Conservation (phyloP, 64 coral and sea anemone species). For the Cladopsammia gracilis region DNA sequence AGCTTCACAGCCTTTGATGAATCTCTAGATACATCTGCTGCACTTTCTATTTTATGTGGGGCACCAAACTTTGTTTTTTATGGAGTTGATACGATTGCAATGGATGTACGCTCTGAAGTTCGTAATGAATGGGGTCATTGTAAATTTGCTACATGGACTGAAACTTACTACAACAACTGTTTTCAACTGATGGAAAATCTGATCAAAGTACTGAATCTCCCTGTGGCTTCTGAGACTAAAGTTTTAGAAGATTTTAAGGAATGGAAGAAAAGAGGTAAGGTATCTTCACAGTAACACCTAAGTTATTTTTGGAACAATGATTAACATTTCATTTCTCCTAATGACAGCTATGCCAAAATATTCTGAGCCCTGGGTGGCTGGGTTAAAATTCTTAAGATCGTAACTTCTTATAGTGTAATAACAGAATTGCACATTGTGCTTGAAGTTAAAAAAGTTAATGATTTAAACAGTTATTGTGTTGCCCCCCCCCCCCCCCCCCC, state of each 20-base stretch:
- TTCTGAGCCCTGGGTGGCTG: no score
- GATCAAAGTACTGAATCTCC: neutral
- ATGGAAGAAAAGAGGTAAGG: constrained; percentile 5
- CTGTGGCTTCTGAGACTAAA: neutral
- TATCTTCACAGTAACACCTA: no score
- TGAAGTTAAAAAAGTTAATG: no score
- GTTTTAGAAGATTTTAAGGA: neutral
- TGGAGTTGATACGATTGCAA: constrained; percentile 28
- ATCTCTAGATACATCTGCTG: constrained; percentile 77
- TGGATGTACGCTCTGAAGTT: constrained; percentile 52
- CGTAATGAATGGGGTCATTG: constrained; percentile 89
- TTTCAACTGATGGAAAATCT: constrained; percentile 66
- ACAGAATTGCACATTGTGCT: no score
- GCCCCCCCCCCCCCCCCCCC: no score
- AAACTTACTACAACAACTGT: neutral
- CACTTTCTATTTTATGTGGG: constrained; percentile 54
- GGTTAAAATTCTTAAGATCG: no score
- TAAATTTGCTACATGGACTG: constrained; percentile 65
- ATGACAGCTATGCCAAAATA: no score
- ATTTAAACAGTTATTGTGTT: no score
- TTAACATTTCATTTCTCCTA: no score
- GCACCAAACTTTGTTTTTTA: constrained; percentile 43
- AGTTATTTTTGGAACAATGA: no score
- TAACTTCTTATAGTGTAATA: no score
- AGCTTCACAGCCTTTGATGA: constrained; percentile 52